A percentile compares a stretch with the other conserved stretches of the same genome.
Conservation (phyloP, 2,113 vertebrate species). For the Ifrita kowaldi region DNA sequence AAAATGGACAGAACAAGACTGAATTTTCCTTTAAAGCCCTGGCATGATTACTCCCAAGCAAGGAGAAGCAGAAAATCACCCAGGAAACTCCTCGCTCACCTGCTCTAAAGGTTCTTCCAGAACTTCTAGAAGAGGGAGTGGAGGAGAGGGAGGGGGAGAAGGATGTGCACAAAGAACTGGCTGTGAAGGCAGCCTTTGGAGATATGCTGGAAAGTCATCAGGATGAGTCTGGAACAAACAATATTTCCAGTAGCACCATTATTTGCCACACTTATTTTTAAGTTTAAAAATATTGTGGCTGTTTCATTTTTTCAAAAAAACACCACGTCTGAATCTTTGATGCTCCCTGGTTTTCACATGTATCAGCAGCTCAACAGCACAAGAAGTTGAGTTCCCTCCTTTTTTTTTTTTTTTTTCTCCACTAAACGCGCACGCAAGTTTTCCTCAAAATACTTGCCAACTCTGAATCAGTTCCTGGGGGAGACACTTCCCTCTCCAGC, state of each 20-base stretch:
- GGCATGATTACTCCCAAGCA: not conserved
- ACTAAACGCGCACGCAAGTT: fast-evolving
- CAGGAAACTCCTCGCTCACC: not conserved
- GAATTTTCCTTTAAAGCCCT: not conserved
- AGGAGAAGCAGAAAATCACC: not conserved
- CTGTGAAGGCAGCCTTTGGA: not conserved
- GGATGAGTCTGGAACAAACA: not conserved
- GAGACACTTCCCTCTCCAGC: not conserved
- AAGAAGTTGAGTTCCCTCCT: not conserved
- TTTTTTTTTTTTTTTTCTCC: not conserved
- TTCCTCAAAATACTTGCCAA: not conserved
- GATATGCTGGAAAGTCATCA: not conserved
- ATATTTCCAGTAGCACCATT: not conserved
- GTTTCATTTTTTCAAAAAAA: not conserved
- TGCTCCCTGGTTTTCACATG: fast-evolving
- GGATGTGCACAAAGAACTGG: not conserved
- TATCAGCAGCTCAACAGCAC: not conserved
- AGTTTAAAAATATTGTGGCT: not conserved
- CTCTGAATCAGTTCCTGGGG: not conserved
- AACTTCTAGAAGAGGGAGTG: not conserved
- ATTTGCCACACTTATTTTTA: not conserved
- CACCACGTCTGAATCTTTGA: not conserved
- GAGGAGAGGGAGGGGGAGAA: not conserved
- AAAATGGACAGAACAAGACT: not conserved
- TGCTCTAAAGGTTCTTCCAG: not conserved